A percentile compares a stretch with the other conserved stretches of the same genome.
Conservation (phyloP, 23 tunicate species). For the Styela clava region DNA sequence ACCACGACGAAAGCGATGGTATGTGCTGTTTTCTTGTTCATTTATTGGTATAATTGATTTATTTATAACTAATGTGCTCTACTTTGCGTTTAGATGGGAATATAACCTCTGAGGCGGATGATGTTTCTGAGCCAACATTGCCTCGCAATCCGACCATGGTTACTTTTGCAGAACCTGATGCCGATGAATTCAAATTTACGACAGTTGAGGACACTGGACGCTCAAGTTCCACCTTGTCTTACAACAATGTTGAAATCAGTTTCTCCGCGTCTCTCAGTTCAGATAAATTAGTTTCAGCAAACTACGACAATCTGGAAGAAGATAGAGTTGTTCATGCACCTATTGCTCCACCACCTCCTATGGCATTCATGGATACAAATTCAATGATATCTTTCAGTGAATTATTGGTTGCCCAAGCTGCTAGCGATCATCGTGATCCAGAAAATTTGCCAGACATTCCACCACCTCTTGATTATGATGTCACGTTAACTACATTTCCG, state of each 20-base stretch:
- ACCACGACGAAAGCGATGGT: conserved; percentile 1
- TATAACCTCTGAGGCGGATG: too few species aligned
- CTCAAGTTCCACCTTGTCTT: not conserved
- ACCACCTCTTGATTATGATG: not conserved
- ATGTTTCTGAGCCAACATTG: too few species aligned
- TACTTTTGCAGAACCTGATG: not conserved
- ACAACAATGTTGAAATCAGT: not conserved
- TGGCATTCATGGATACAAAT: conserved; percentile 24
- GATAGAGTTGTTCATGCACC: not conserved
- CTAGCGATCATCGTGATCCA: conserved; percentile 20
- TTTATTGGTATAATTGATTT: too few species aligned
- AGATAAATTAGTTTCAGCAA: not conserved
- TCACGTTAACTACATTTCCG: not conserved
- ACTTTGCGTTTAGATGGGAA: too few species aligned
- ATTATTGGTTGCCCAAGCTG: conserved; percentile 29
- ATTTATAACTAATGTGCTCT: too few species aligned
- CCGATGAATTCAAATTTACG: not conserved
- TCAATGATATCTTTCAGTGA: conserved; percentile 43
- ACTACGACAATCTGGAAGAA: not conserved
- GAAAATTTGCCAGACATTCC: conserved; percentile 2
- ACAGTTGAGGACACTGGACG: not conserved
- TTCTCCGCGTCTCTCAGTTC: not conserved
- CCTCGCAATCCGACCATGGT: not conserved
- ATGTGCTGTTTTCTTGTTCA: too few species aligned
- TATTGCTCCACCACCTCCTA: not conserved